Percentiles rank a stretch among this genome's conserved stretches.
Conservation (phyloP, 2,888 invertebrate genomes). For the Temnothorax unifasciatus region DNA sequence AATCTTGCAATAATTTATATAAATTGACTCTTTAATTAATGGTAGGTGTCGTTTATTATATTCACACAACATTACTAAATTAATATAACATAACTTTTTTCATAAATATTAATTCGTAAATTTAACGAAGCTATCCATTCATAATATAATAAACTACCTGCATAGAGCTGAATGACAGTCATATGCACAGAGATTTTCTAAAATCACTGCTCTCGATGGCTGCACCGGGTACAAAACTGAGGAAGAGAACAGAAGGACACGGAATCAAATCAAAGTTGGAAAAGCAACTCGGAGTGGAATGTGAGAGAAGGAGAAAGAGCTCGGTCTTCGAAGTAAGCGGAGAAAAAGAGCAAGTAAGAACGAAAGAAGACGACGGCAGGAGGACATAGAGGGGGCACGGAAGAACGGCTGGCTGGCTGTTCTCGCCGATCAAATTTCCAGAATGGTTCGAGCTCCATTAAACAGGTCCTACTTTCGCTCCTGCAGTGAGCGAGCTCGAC, state of each 20-base stretch:
- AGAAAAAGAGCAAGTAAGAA: slow-evolving; percentile 50
- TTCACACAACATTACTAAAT: not conserved
- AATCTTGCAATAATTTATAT: not conserved
- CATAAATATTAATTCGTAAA: not conserved
- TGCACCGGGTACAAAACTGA: slow-evolving; percentile 58
- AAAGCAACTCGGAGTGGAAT: slow-evolving; percentile 74
- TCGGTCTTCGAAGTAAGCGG: slow-evolving; percentile 46
- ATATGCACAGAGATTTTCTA: slow-evolving; percentile 45
- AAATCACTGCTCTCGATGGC: slow-evolving; percentile 73
- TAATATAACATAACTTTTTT: not conserved
- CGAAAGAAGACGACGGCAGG: slow-evolving; percentile 43
- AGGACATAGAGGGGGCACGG: slow-evolving; percentile 45
- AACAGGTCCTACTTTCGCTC: slow-evolving; percentile 78
- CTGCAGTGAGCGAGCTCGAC: slow-evolving; percentile 68
- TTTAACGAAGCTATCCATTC: not conserved
- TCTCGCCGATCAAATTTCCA: slow-evolving; percentile 83
- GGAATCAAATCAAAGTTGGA: slow-evolving; percentile 84
- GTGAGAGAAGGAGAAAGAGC: slow-evolving; percentile 63
- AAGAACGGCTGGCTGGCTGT: slow-evolving; percentile 78
- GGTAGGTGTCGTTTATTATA: not conserved
- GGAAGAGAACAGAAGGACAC: slow-evolving; percentile 62
- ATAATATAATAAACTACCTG: not conserved
- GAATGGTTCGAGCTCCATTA: slow-evolving; percentile 82
- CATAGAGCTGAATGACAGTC: not conserved
- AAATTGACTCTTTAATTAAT: not conserved